Percentiles rank a stretch among this genome's conserved stretches.
Conservation (phyloP, 2,113 vertebrate genomes). For the Clarias magur region DNA sequence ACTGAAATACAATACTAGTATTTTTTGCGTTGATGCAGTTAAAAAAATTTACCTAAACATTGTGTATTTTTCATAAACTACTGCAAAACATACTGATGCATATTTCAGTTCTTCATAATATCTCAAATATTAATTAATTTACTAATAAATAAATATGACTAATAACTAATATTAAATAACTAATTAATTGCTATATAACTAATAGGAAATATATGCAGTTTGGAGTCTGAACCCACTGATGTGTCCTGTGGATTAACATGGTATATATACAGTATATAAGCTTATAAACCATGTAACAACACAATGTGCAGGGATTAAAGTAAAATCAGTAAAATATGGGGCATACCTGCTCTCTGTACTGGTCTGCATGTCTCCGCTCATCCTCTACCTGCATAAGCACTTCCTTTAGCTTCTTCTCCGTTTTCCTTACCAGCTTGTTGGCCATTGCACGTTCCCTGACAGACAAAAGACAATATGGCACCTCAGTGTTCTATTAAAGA, state of each 20-base stretch:
- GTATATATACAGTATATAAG: neutral
- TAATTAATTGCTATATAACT: neutral
- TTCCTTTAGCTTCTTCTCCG: slow-evolving; percentile 89
- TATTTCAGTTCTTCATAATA: neutral
- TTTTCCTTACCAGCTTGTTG: slow-evolving; percentile 83
- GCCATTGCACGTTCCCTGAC: slow-evolving; percentile 82
- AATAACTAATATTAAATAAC: neutral
- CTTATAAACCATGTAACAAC: neutral
- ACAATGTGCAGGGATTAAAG: neutral
- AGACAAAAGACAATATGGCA: neutral
- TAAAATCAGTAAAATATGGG: neutral
- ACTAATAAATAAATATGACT: neutral
- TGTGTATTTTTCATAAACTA: too few species aligned
- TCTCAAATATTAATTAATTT: too few species aligned
- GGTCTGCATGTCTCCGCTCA: slow-evolving; percentile 85
- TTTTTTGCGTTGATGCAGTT: neutral
- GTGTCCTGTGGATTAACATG: neutral
- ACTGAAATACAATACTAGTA: neutral
- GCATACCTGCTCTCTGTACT: slow-evolving; percentile 78
- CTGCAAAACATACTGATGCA: neutral
- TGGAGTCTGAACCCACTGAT: neutral
- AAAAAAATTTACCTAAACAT: neutral
- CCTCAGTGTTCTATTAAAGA: neutral
- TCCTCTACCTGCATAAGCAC: slow-evolving; percentile 89
- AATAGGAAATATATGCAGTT: neutral